Percentiles rank a stretch among this genome's conserved stretches.
phyloP scores from a whole-genome alignment of 2,113 vertebrate species.

The Sinocyclocheilus anophthalmus region DNA sequence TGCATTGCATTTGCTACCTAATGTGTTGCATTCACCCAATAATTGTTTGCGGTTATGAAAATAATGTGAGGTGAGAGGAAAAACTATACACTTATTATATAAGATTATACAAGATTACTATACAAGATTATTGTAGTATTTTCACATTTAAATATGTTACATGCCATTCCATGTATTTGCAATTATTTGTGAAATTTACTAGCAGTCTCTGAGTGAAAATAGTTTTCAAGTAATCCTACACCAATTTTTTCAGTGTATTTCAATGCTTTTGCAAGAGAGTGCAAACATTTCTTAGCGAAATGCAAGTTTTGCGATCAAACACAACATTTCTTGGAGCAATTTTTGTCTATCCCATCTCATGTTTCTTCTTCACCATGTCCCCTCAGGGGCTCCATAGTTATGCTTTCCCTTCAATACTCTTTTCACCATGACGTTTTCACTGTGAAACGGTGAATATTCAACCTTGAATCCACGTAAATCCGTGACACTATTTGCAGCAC shows the following conservation, averaged over 20 bases:
- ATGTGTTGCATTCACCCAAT: neutral
- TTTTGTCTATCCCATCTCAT: neutral
- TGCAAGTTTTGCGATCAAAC: neutral
- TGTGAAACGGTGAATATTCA: neutral
- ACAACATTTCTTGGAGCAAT: too few species aligned
- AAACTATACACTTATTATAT: neutral
- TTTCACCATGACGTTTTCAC: neutral
- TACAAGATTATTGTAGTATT: too few species aligned
- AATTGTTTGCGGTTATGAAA: neutral
- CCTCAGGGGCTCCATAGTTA: neutral
- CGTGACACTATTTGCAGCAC: neutral
- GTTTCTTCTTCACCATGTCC: neutral
- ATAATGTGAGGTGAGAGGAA: neutral
- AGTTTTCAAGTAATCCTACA: neutral
- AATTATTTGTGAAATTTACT: too few species aligned
- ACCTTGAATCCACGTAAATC: neutral
- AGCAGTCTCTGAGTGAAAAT: too few species aligned
- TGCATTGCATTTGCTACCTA: neutral
- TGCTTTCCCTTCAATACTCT: neutral
- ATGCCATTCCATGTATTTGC: too few species aligned
- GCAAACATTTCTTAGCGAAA: neutral
- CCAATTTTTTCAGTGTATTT: neutral
- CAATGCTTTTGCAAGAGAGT: neutral
- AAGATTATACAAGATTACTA: too few species aligned
- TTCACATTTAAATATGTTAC: too few species aligned